Base-by-base conservation (phyloP, 2,113 vertebrate species). In the Stegastes partitus region DNA sequence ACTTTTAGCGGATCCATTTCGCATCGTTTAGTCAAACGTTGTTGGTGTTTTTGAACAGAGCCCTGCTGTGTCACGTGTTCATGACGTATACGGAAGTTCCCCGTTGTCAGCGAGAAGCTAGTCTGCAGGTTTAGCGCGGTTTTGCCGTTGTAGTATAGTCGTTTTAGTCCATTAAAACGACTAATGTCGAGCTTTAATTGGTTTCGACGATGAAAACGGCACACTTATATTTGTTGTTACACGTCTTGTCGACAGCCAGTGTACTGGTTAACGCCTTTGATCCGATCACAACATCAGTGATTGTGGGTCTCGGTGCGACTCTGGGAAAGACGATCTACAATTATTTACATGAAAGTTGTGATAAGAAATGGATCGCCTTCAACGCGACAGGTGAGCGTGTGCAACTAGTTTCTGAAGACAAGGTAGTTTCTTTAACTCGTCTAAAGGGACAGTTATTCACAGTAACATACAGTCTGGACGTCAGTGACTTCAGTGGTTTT, bases 291-390 rank as follows among this genome's bases (percentile, higher is more conserved):
- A 86, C 90, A 19, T 77, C 91, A 0, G 5, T 93, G 3, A 21
- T 88, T 1, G 0, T 91, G 0, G 90, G 90, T 3, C 1, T 80
- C 3, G 71, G 84, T 10, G 91, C 87, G 0, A 44, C 79, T 11
- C 50, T 95, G 2, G 90, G 93, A 2, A 83, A 79, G 0, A 77
- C 57, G 0, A 66, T 95, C 9, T 94, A 87, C 76, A 84, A 83
- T 23, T 94, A 90, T 78, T 86, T 95, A 0, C 77, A 67, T 1
- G 94, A 95, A 74, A 85, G 53, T 3, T 95, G 95, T 31, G 53
- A 84, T 42, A 0, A 55, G 0, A 85, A 82, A 39, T 95, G 94
- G 94, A 81, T 95, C 6, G 7, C 2, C 0, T 93, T 93, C 57
- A 95, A 95, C 23, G 37, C 71, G 8, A 94, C 93, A 73, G 90